These are phyloP conservation scores for Aspidoscelis tigris DNA, from an alignment of 2,113 vertebrate species.

Conservation along the genomic window DNA sequence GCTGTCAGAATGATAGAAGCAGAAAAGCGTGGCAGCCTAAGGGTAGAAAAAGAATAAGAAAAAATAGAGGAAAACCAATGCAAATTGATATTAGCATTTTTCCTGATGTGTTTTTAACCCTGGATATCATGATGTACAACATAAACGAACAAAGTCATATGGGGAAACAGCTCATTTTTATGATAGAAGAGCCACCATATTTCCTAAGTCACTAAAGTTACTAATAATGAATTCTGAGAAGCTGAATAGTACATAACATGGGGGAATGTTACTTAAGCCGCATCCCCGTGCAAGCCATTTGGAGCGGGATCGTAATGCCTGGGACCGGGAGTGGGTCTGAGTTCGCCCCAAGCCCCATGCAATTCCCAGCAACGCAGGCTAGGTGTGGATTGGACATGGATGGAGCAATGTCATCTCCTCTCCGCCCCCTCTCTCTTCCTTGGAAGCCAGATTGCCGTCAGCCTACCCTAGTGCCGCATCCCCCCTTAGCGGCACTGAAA, in stretches of 20 bases:
- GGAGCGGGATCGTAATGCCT: too few relatives aligned
- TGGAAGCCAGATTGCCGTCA: too few relatives aligned
- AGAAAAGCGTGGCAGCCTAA: background rate
- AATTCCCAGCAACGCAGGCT: too few relatives aligned
- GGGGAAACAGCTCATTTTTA: accelerated
- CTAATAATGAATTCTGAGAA: accelerated
- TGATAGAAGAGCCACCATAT: background rate
- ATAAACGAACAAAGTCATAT: background rate
- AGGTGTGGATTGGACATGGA: too few relatives aligned
- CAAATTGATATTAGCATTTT: accelerated
- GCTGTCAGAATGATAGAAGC: background rate
- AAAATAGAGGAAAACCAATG: background rate
- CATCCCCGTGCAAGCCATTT: too few relatives aligned
- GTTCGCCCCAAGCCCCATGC: too few relatives aligned
- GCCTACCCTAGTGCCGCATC: too few relatives aligned
- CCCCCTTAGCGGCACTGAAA: too few relatives aligned
- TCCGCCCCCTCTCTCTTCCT: too few relatives aligned
- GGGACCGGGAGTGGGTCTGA: too few relatives aligned
- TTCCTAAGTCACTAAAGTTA: constrained; percentile 19
- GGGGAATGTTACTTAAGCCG: background rate
- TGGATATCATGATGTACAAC: accelerated
- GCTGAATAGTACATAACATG: background rate
- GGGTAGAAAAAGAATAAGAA: background rate
- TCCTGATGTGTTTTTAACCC: background rate
- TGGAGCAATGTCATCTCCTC: too few relatives aligned